A percentile compares a stretch with the other conserved stretches of the same genome.
Evolutionary conservation across 2,888 invertebrate species (phyloP).

Genomic region (Pollenia griseotomentosa): DNA sequence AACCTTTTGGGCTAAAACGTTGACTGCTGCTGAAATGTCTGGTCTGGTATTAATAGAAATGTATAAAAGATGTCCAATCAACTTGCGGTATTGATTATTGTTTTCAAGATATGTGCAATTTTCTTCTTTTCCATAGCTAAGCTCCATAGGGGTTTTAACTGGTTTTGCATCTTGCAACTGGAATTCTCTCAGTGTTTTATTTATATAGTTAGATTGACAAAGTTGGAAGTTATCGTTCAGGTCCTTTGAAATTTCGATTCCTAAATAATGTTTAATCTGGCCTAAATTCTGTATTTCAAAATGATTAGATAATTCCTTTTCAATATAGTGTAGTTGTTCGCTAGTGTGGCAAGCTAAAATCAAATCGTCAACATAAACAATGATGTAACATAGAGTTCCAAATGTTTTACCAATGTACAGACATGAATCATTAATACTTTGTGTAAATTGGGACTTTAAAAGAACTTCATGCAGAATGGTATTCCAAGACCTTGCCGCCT

Average conservation of each 20-base stretch:
- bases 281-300: constrained; percentile 63
- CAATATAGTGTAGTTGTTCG: constrained; percentile 23
- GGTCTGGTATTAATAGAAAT: constrained; percentile 61
- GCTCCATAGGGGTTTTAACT: constrained; percentile 54
- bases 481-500: constrained; percentile 68
- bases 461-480: constrained; percentile 43
- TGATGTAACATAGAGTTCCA: not conserved
- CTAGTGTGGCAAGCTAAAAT: not conserved
- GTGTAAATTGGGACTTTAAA: constrained; percentile 13
- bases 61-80: constrained; percentile 59
- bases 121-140: constrained; percentile 55
- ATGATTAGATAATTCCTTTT: constrained; percentile 31
- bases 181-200: constrained; percentile 62
- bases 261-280: constrained; percentile 42
- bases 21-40: constrained; percentile 52
- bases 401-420: not conserved
- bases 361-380: constrained; percentile 5
- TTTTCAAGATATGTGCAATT: constrained; percentile 5
- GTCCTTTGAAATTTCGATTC: not conserved
- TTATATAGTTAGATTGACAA: constrained; percentile 41
- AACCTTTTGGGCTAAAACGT: constrained; percentile 49
- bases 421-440: constrained; percentile 20
- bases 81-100: constrained; percentile 51
- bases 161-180: constrained; percentile 66
- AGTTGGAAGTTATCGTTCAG: not conserved